phyloP scores from a whole-genome alignment of 2,113 vertebrate genomes.

The Ondatra zibethicus region DNA sequence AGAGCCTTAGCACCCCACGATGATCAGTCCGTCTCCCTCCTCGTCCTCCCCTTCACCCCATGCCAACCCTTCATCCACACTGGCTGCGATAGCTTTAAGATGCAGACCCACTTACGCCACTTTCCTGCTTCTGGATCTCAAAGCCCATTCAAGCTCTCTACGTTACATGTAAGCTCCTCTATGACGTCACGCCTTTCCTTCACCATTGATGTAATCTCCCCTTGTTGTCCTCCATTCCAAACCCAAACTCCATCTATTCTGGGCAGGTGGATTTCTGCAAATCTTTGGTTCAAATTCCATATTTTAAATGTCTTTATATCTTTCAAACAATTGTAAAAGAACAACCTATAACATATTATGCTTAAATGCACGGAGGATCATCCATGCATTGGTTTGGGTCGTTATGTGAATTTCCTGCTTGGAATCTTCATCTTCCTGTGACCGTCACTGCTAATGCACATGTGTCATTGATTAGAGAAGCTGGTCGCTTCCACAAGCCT shows the following conservation, averaged over 20 bases:
- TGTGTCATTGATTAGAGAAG: constrained; percentile 20
- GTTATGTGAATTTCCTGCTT: constrained; percentile 2
- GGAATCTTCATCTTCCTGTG: background rate
- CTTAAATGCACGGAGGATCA: background rate
- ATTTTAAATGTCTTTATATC: constrained; percentile 36
- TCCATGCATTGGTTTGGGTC: background rate
- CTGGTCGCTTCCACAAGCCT: background rate
- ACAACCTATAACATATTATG: background rate
- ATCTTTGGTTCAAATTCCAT: constrained; percentile 18
- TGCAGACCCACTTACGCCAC: background rate
- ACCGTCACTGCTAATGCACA: background rate
- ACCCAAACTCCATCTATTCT: background rate
- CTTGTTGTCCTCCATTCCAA: background rate
- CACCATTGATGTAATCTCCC: background rate
- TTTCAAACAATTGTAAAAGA: background rate
- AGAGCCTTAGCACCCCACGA: background rate
- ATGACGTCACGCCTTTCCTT: background rate
- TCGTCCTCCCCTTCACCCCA: background rate
- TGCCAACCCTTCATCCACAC: background rate
- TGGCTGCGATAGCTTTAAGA: background rate
- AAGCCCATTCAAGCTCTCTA: background rate
- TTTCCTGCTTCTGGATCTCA: background rate
- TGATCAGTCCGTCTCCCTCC: background rate
- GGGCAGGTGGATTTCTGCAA: background rate
- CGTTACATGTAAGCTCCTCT: background rate